These are phyloP conservation scores for Periplaneta americana DNA, from an alignment of 1,140 invertebrate genomes.

Conservation along the genomic window DNA sequence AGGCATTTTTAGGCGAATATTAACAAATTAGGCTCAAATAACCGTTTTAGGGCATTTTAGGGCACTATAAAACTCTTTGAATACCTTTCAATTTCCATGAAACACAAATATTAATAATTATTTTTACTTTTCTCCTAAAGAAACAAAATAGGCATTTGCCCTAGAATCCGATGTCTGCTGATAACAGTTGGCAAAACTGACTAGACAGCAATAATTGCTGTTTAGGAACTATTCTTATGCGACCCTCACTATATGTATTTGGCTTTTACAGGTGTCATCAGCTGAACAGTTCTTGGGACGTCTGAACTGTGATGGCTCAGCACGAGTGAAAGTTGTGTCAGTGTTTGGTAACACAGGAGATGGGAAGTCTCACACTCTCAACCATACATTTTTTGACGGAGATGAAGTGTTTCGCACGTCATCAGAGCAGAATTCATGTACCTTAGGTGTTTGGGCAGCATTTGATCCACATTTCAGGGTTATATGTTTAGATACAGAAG, in stretches of 20 bases:
- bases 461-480: conserved; percentile 58
- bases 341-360: conserved; percentile 86
- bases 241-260: background rate
- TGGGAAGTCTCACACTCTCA: conserved; percentile 79
- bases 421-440: conserved; percentile 64
- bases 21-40: no score
- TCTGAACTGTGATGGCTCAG: conserved; percentile 39
- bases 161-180: no score
- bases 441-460: conserved; percentile 75
- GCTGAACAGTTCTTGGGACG: conserved; percentile 45
- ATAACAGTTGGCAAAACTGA: background rate
- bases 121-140: no score
- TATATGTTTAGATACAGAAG: conserved; percentile 78
- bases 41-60: no score
- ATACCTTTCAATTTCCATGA: no score
- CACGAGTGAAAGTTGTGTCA: conserved; percentile 74
- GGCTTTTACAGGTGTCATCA: conserved; percentile 39
- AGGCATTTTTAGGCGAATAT: no score
- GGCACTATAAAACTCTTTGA: no score
- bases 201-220: no score
- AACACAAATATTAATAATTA: no score
- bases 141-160: no score
- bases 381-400: conserved; percentile 74
- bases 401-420: conserved; percentile 71
- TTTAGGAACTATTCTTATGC: background rate